Percentiles rank a stretch among this genome's conserved stretches.
These are phyloP conservation scores for Mesopsocus fuscifrons DNA, from an alignment of 2,888 invertebrate species.

Conservation along the genomic window DNA sequence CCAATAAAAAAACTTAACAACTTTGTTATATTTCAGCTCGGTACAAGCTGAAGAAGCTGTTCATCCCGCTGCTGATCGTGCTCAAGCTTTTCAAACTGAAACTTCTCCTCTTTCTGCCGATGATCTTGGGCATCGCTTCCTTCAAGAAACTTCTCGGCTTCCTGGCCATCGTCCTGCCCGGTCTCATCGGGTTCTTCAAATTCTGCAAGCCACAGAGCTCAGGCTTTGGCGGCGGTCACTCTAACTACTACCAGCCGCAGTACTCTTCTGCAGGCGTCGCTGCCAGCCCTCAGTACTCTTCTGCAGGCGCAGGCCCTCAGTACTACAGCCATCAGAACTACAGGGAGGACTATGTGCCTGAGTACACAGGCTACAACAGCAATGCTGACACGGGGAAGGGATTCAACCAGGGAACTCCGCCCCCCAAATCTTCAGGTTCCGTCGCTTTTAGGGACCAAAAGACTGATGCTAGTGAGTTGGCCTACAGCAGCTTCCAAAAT, in stretches of 20 bases:
- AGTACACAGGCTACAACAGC: slow-evolving; percentile 10
- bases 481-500: neutral
- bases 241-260: slow-evolving; percentile 31
- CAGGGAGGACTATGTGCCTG: slow-evolving; percentile 7
- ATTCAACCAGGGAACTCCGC: too few species aligned
- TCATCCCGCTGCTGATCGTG: slow-evolving; percentile 63
- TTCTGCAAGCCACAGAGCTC: slow-evolving; percentile 38
- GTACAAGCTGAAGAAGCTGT: slow-evolving; percentile 59
- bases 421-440: slow-evolving; percentile 9
- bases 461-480: slow-evolving; percentile 6
- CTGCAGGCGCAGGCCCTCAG: too few species aligned
- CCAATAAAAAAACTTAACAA: too few species aligned
- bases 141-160: slow-evolving; percentile 70
- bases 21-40: too few species aligned
- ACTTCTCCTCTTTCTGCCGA: slow-evolving; percentile 57
- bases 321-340: slow-evolving; percentile 8
- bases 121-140: slow-evolving; percentile 64
- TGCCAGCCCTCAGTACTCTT: too few species aligned
- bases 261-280: slow-evolving; percentile 47
- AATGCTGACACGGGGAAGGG: slow-evolving; percentile 12
- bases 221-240: slow-evolving; percentile 25
- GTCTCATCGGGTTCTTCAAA: slow-evolving; percentile 68
- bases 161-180: slow-evolving; percentile 58
- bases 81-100: slow-evolving; percentile 71
- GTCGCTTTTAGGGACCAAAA: slow-evolving; percentile 14